These are phyloP conservation scores for Machimus rusticus DNA, from an alignment of 2,888 invertebrate genomes.

Conservation along the genomic window DNA sequence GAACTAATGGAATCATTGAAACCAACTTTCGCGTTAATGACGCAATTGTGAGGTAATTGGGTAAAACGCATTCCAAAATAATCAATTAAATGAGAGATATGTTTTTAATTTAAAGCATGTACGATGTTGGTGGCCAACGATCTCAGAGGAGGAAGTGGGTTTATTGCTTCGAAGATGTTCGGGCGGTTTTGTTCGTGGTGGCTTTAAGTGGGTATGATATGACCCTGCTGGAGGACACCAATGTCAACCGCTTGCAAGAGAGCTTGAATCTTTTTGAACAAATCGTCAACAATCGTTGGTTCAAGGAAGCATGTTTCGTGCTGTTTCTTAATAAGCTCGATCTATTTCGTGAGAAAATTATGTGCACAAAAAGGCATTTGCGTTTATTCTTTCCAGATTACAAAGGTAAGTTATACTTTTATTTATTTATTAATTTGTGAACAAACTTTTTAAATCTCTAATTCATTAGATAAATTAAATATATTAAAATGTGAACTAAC, in stretches of 20 bases:
- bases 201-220: slow-evolving; percentile 73
- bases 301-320: slow-evolving; percentile 69
- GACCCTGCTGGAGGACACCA: slow-evolving; percentile 70
- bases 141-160: slow-evolving; percentile 74
- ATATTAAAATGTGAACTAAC: too few species aligned
- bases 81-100: not conserved
- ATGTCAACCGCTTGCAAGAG: slow-evolving; percentile 70
- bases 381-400: slow-evolving; percentile 69
- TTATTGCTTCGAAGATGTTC: slow-evolving; percentile 72
- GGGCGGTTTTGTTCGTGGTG: slow-evolving; percentile 70
- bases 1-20: slow-evolving; percentile 73
- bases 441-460: too few species aligned
- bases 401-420: slow-evolving; percentile 64
- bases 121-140: slow-evolving; percentile 72
- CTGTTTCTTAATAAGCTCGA: slow-evolving; percentile 73
- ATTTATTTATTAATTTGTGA: too few species aligned
- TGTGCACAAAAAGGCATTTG: slow-evolving; percentile 69
- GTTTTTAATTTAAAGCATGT: slow-evolving; percentile 64
- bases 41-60: slow-evolving; percentile 63
- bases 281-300: slow-evolving; percentile 72
- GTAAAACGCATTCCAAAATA: not conserved
- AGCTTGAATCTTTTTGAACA: slow-evolving; percentile 71
- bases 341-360: slow-evolving; percentile 71
- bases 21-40: slow-evolving; percentile 71
- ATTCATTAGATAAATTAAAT: too few species aligned